Evolutionary conservation across 2,113 vertebrate genomes (phyloP), one percentile per base, ranked within the genome.

Genomic region (Mormyrus lacerda): DNA sequence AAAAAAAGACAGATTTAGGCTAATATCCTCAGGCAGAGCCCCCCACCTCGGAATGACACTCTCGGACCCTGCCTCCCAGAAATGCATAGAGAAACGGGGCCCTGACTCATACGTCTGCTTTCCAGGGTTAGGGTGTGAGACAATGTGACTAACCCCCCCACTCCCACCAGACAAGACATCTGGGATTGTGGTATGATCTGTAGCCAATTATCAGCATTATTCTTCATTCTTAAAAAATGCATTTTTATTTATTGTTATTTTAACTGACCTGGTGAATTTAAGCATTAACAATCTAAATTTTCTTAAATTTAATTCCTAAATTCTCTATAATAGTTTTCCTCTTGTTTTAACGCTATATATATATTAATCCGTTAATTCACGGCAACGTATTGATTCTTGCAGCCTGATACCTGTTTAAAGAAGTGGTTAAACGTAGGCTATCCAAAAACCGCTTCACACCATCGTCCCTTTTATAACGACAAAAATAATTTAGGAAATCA

Each of bases 91-190:
- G 35, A 65, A 65, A 31, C 1, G 27, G 17, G 39, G 9, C 31
- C 47, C 48, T 89, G 88, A 89, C 61, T 87, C 89, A 89, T n/a
- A 19, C 13, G 35, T 79, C 73, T 79, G 35, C 15, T 19, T 79
- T 79, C 73, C 19, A 42, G 73, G 15, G 35, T 15, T 42, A 79
- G 31, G 73, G 9, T 42, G 35, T 42, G 73, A 79, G 73, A 79
- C 73, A 42, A 79, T 39, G 73, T 42, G 73, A 79, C 31, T 79
- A 79, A 65, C 19, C 15, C 13, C 69, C 69, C 13, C 73, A 0
- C 35, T 2, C 13, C 69, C 27, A 17, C 69, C 69, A 39, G 31
- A 76, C 69, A 39, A 76, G 73, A 79, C 73, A 79, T 79, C 73
- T 79, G 35, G 73, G 73, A 42, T 79, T 19, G 27, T 39, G 13